Percentiles rank a stretch among this genome's conserved stretches.
Evolutionary conservation across 2,113 vertebrate species (phyloP).

Genomic region (Hiodon tergisus): DNA sequence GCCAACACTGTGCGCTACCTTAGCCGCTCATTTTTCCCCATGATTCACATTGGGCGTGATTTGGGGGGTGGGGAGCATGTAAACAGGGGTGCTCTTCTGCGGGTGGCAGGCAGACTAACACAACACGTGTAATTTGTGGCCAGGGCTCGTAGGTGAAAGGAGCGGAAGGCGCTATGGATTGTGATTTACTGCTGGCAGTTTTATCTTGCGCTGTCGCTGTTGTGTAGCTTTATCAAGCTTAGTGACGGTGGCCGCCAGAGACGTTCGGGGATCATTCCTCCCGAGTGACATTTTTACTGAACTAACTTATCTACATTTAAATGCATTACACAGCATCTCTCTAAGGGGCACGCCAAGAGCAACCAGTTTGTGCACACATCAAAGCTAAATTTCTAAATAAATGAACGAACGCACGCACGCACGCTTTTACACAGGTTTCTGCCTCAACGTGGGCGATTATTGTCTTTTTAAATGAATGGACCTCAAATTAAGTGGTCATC

Average conservation of each 20-base stretch:
- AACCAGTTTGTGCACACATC: neutral
- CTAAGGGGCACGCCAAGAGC: neutral
- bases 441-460: too few relatives aligned
- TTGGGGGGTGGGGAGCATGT: neutral
- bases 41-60: too few relatives aligned
- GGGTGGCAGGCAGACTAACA: neutral
- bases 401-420: too few relatives aligned
- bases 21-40: neutral
- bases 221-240: constrained; percentile 21
- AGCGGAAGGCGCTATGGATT: neutral
- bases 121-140: neutral
- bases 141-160: neutral
- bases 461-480: too few relatives aligned
- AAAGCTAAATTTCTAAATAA: neutral
- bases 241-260: constrained; percentile 2
- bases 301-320: neutral
- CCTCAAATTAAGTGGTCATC: too few relatives aligned
- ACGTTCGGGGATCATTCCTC: constrained; percentile 6
- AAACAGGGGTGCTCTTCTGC: neutral
- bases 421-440: too few relatives aligned
- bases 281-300: neutral
- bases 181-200: constrained; percentile 17
- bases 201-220: constrained; percentile 15
- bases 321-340: neutral
- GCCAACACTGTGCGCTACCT: neutral